Percentiles rank a stretch among this genome's conserved stretches.
Conservation (phyloP, 1,140 invertebrate genomes). For the Acromyrmex heyeri region DNA sequence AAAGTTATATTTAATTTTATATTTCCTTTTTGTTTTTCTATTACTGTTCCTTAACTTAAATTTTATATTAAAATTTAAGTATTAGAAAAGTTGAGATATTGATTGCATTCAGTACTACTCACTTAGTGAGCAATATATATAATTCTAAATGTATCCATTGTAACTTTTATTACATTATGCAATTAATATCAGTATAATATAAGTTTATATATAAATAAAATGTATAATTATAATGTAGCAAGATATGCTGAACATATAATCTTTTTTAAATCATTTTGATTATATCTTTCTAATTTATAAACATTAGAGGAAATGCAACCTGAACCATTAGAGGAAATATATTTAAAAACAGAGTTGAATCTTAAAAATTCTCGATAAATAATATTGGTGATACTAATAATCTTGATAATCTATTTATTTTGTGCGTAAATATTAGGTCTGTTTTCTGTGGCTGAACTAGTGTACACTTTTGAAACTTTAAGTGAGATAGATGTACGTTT, state of each 20-base stretch:
- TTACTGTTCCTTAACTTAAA: neutral
- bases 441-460: too few relatives aligned
- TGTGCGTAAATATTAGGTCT: neutral
- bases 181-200: neutral
- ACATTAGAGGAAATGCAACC: neutral
- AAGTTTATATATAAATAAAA: conserved; percentile 1
- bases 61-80: conserved; percentile 8
- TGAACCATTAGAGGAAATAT: neutral
- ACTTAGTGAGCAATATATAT: too few relatives aligned
- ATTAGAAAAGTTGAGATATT: neutral
- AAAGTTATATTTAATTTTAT: conserved; percentile 25
- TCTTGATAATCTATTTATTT: neutral
- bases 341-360: neutral
- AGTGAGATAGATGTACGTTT: too few relatives aligned
- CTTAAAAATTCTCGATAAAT: neutral
- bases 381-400: too few relatives aligned
- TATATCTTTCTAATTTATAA: neutral
- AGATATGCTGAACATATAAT: neutral
- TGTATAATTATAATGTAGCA: neutral
- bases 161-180: neutral
- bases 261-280: neutral
- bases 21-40: conserved; percentile 11
- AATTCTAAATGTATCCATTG: neutral
- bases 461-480: too few relatives aligned
- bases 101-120: too few relatives aligned